Percentiles rank a stretch among this genome's conserved stretches.
Evolutionary conservation across 2,113 vertebrate species (phyloP).

Genomic region (Hippocampus mohnikei): DNA sequence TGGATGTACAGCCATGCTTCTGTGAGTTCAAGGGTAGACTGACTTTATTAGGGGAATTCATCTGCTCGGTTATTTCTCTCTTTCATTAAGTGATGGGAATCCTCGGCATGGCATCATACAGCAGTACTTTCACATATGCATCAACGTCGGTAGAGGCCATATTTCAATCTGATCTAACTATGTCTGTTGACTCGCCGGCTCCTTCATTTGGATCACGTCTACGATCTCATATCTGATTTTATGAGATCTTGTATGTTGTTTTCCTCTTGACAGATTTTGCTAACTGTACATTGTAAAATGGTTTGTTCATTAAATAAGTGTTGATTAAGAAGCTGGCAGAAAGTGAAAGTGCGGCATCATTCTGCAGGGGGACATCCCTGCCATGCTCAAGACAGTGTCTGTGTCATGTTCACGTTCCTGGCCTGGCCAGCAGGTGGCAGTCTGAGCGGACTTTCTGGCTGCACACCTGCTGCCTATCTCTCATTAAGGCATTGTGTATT

Average conservation of each 20-base stretch:
- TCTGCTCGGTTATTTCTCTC: conserved; percentile 12
- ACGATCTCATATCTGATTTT: background rate
- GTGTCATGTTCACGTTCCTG: no score
- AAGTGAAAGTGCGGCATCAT: conserved; percentile 6
- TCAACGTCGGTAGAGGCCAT: background rate
- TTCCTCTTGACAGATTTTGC: no score
- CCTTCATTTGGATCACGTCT: background rate
- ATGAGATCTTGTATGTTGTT: no score
- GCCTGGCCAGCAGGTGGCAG: no score
- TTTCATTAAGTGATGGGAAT: conserved; percentile 33
- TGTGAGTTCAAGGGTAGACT: conserved; percentile 37
- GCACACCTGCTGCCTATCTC: no score
- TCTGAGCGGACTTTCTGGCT: no score
- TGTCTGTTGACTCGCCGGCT: background rate
- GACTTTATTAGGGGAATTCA: conserved; percentile 40
- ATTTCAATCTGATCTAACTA: background rate
- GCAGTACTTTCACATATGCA: background rate
- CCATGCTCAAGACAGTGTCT: conserved; percentile 9
- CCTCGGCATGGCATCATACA: conserved; percentile 23
- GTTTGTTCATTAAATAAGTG: no score
- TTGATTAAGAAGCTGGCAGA: background rate
- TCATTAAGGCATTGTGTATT: no score
- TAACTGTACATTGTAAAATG: no score
- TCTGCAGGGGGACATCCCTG: conserved; percentile 2
- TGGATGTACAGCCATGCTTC: conserved; percentile 12